These are phyloP conservation scores for Pristionchus mayeri DNA, from an alignment of 2,888 invertebrate species.

Conservation along the genomic window DNA sequence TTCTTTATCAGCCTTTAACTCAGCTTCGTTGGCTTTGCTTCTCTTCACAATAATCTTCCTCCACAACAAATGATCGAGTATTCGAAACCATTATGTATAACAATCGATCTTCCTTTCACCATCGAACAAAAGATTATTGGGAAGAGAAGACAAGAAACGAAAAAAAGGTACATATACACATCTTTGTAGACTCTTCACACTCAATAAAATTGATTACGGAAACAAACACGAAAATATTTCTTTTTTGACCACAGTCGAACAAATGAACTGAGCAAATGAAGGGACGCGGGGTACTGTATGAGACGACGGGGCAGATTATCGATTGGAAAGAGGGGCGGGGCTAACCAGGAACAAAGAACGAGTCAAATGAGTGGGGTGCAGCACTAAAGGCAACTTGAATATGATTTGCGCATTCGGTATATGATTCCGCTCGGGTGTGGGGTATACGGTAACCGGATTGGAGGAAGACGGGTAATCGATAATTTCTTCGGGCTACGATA, in stretches of 20 bases:
- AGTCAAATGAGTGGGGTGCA: neutral
- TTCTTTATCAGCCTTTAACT: slow-evolving; percentile 31
- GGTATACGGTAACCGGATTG: slow-evolving; percentile 13
- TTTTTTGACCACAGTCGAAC: slow-evolving; percentile 39
- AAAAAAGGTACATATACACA: slow-evolving; percentile 35
- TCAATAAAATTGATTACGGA: slow-evolving; percentile 34
- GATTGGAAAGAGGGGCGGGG: slow-evolving; percentile 12
- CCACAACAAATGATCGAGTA: neutral
- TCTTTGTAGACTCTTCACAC: slow-evolving; percentile 1
- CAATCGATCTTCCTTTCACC: slow-evolving; percentile 6
- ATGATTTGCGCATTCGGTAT: neutral
- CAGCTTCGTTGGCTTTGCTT: slow-evolving; percentile 23
- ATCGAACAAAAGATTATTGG: slow-evolving; percentile 24
- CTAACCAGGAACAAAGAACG: slow-evolving; percentile 8
- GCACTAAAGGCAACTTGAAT: slow-evolving; percentile 31
- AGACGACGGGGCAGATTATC: slow-evolving; percentile 4
- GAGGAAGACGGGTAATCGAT: slow-evolving; percentile 24
- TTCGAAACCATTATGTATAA: slow-evolving; percentile 22
- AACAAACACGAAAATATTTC: slow-evolving; percentile 35
- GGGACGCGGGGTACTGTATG: slow-evolving; percentile 2
- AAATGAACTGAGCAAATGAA: slow-evolving; percentile 33
- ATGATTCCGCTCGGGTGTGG: slow-evolving; percentile 14
- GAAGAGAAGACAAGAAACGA: slow-evolving; percentile 27
- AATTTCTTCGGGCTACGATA: slow-evolving; percentile 24
- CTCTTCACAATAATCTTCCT: slow-evolving; percentile 15